phyloP scores from a whole-genome alignment of 1,140 invertebrate species.

The Drosophila persimilis region DNA sequence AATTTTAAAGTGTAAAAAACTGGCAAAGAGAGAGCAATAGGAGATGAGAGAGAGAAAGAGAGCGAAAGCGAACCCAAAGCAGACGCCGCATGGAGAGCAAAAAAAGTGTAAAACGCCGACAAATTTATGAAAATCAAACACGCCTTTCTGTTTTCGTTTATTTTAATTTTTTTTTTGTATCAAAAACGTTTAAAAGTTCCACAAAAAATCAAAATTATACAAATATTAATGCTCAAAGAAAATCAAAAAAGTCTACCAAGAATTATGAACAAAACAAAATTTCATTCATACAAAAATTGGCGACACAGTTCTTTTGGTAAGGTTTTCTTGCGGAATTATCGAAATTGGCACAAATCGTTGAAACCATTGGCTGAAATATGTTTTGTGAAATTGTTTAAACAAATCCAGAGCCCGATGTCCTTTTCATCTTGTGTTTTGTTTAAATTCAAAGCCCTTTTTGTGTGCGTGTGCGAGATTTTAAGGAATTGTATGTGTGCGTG shows the following conservation, averaged over 20 bases:
- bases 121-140: constrained; percentile 43
- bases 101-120: constrained; percentile 69
- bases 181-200: constrained; percentile 27
- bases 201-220: constrained; percentile 9
- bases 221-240: constrained; percentile 26
- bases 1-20: constrained; percentile 72
- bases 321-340: constrained; percentile 30
- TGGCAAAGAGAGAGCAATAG: neutral
- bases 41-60: constrained; percentile 10
- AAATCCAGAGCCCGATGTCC: constrained; percentile 14
- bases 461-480: neutral
- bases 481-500: constrained; percentile 12
- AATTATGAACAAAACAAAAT: constrained; percentile 29
- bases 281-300: constrained; percentile 47
- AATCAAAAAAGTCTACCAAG: constrained; percentile 65
- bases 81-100: constrained; percentile 41
- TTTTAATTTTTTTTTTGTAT: constrained; percentile 3
- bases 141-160: constrained; percentile 22
- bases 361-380: constrained; percentile 15
- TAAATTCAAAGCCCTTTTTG: constrained; percentile 17
- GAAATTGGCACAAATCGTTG: constrained; percentile 28
- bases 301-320: constrained; percentile 51
- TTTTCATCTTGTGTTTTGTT: neutral
- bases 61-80: constrained; percentile 24
- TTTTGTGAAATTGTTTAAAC: constrained; percentile 27